Evolutionary conservation across 2,888 invertebrate genomes (phyloP), one percentile per base, ranked within the genome.

Genomic region (Halictus quadricinctus): DNA sequence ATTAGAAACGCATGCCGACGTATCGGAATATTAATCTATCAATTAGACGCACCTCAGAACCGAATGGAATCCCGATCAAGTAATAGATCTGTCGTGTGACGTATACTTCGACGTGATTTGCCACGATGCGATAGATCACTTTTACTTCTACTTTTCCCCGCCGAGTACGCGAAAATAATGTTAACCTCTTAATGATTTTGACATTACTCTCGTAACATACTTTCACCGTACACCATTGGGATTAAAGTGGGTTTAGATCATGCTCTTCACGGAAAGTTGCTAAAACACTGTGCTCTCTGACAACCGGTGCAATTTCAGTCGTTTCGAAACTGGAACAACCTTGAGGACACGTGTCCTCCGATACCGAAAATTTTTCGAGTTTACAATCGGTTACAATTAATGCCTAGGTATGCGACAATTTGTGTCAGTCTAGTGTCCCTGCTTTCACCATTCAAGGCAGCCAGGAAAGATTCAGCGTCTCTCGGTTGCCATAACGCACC

Each of bases 11-110:
- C 77, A 80, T 58, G 8, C 72, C 36, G 25, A 6, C 29, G 25
- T 73, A n/a, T 54, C 54, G 75, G 72, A 77, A 76, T 78, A 82
- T 82, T 80, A 82, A 86, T 85, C 72, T 72, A 29, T 72, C 72
- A 77, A 79, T 79, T 81, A 85, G 43, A 77, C 18, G 46, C 43
- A 43, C 21, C 66, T 69, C 41, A 18, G 46, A 29, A 29, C 48
- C 21, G 46, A 66, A 77, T 54, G 48, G 70, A 48, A 54, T 70
- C 58, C 21, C 8, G 36, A 54, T 75, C 74, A 46, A 46, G 29
- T 36, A 74, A 70, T 50, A 29, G 36, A 41, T 75, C 54, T 69
- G 29, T 25, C 21, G 43, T 29, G 50, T 21, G 29, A 54, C 36
- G 25, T 18, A 36, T 29, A 6, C 66, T 73, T n/a, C 15, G 18